Percentiles rank a stretch among this genome's conserved stretches.
Conservation (phyloP, 2,888 invertebrate genomes). For the Diachrysia chrysitis region DNA sequence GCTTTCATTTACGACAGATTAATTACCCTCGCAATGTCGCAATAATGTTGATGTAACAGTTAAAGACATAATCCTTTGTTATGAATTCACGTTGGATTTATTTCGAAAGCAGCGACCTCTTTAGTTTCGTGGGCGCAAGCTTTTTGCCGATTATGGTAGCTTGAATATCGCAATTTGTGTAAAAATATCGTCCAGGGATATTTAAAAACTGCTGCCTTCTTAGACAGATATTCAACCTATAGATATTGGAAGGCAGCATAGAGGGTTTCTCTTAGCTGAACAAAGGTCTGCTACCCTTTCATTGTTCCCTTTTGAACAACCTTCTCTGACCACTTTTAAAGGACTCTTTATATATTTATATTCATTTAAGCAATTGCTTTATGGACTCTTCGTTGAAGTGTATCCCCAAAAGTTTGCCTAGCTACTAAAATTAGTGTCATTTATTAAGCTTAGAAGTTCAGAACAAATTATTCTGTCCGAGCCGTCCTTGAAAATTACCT, state of each 20-base stretch:
- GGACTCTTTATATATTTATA: neutral
- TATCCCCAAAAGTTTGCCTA: neutral
- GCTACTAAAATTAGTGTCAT: neutral
- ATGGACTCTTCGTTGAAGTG: neutral
- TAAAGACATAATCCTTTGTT: neutral
- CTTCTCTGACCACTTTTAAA: neutral
- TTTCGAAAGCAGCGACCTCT: conserved; percentile 5
- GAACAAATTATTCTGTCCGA: neutral
- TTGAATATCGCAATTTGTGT: neutral
- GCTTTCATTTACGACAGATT: conserved; percentile 22
- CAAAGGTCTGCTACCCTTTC: no score
- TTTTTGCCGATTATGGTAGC: neutral
- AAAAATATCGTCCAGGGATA: neutral
- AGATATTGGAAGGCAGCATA: neutral
- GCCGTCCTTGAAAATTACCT: neutral
- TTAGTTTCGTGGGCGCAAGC: neutral
- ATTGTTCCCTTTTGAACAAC: no score
- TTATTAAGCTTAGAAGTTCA: neutral
- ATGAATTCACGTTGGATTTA: neutral
- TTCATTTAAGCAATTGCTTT: neutral
- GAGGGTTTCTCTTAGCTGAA: no score
- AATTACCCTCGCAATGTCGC: conserved; percentile 1
- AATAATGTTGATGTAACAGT: neutral
- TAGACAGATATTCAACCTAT: neutral
- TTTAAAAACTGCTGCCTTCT: neutral